Evolutionary conservation across 2,888 invertebrate genomes (phyloP).

Genomic region (Trisateles emortualis): DNA sequence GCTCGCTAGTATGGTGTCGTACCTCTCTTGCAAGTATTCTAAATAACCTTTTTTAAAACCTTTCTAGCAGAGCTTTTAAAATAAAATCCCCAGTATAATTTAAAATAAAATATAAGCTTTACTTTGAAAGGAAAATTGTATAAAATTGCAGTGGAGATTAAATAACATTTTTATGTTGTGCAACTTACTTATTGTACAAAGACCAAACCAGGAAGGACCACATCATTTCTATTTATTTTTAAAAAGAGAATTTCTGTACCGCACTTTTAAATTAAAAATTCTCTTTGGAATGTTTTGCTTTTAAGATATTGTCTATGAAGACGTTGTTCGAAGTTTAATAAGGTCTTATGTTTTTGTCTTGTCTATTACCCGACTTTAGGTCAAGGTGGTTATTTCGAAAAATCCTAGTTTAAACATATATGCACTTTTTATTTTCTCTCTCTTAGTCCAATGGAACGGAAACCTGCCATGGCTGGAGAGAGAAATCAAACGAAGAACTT

Average conservation of each 20-base stretch:
- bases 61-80: not conserved
- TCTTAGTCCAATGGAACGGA: no score
- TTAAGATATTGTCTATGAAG: not conserved
- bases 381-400: no score
- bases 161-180: not conserved
- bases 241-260: not conserved
- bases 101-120: not conserved
- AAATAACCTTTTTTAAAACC: not conserved
- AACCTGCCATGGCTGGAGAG: no score
- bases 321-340: not conserved
- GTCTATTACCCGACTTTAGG: no score
- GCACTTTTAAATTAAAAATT: not conserved
- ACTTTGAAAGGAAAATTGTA: not conserved
- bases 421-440: no score
- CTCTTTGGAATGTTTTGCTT: not conserved
- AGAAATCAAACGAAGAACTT: no score
- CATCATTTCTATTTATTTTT: not conserved
- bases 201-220: not conserved
- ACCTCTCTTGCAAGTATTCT: no score
- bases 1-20: no score
- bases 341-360: not conserved
- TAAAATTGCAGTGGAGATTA: not conserved
- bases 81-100: not conserved
- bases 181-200: not conserved
- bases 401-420: no score